These are phyloP conservation scores for Seison nebaliae DNA, from an alignment of 1,140 invertebrate genomes.

Conservation along the genomic window DNA sequence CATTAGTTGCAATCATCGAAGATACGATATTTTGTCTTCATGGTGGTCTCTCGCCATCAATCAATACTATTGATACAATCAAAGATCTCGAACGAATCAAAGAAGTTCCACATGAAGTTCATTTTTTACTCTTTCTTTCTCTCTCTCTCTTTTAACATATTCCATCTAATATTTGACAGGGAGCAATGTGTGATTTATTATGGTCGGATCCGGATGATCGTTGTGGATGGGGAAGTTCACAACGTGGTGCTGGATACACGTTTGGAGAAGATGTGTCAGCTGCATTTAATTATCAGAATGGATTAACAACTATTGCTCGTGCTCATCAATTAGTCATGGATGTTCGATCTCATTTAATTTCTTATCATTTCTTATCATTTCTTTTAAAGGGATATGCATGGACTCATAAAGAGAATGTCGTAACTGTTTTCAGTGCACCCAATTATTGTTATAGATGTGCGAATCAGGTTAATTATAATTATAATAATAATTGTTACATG, in stretches of 20 bases:
- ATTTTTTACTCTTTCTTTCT: slow-evolving; percentile 31
- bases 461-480: no score
- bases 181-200: slow-evolving; percentile 93
- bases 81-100: slow-evolving; percentile 28
- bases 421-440: slow-evolving; percentile 97
- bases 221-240: slow-evolving; percentile 67
- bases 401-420: slow-evolving; percentile 93
- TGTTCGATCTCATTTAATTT: no score
- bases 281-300: slow-evolving; percentile 78
- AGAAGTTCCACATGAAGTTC: slow-evolving; percentile 49
- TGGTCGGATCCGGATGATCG: slow-evolving; percentile 59
- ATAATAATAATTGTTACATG: no score
- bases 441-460: slow-evolving; percentile 98
- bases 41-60: not conserved
- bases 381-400: slow-evolving; percentile 99
- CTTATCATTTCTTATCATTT: no score
- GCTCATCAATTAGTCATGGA: slow-evolving; percentile 98
- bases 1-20: slow-evolving; percentile 87
- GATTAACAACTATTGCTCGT: slow-evolving; percentile 90
- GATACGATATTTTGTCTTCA: slow-evolving; percentile 56
- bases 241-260: slow-evolving; percentile 75
- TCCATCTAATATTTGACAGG: slow-evolving; percentile 31
- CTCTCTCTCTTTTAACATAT: not conserved
- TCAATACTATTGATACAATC: not conserved
- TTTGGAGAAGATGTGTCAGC: slow-evolving; percentile 88